A percentile compares a stretch with the other conserved stretches of the same genome.
Conservation (phyloP, 2,888 invertebrate genomes). For the Melanchra persicariae region DNA sequence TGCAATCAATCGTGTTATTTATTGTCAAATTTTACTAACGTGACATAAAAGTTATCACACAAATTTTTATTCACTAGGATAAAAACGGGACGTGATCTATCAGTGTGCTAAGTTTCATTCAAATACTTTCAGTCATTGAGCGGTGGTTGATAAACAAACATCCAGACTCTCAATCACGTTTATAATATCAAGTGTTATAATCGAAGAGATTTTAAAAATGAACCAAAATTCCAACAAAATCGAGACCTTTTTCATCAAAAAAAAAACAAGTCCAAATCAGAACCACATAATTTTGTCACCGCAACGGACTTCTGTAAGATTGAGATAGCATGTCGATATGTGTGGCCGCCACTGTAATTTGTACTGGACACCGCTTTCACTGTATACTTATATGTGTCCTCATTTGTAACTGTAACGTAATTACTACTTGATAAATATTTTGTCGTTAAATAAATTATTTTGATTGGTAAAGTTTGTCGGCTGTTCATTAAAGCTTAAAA, state of each 20-base stretch:
- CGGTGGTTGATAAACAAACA: too few species aligned
- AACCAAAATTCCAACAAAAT: background rate
- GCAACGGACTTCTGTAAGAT: slow-evolving; percentile 23
- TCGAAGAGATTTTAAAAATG: background rate
- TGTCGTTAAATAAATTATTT: slow-evolving; percentile 12
- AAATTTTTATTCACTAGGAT: too few species aligned
- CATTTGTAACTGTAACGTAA: slow-evolving; percentile 30
- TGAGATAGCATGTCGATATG: slow-evolving; percentile 30
- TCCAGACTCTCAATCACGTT: too few species aligned
- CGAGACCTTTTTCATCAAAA: background rate
- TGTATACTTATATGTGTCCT: slow-evolving; percentile 30
- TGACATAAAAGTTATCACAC: too few species aligned
- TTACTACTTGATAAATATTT: slow-evolving; percentile 22
- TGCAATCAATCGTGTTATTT: slow-evolving; percentile 6
- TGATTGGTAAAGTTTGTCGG: slow-evolving; percentile 2
- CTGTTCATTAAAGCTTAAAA: slow-evolving; percentile 1
- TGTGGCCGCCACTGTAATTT: slow-evolving; percentile 46
- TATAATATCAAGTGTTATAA: too few species aligned
- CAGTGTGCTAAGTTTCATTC: too few species aligned
- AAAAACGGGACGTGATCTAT: too few species aligned
- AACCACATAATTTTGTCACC: slow-evolving; percentile 29
- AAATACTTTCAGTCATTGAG: too few species aligned
- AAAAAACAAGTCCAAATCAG: slow-evolving; percentile 9
- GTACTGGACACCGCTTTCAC: slow-evolving; percentile 9
- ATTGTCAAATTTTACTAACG: too few species aligned